These are phyloP conservation scores for Philypnodon macrostomus DNA, from an alignment of 2,797 vertebrate species.

Conservation along the genomic window DNA sequence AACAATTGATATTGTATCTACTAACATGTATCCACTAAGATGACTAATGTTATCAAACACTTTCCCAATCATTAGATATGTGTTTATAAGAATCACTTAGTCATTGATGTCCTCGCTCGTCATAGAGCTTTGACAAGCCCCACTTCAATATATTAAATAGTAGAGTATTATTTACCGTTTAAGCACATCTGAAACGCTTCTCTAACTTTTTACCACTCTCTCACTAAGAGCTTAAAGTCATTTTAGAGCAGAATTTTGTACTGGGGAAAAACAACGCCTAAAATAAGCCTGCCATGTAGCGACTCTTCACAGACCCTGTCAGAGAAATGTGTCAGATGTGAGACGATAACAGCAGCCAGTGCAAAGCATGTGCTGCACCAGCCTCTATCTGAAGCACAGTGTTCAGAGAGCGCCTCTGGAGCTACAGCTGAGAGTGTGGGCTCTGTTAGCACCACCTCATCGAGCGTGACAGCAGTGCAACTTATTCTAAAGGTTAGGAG, in stretches of 20 bases:
- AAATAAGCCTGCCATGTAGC: constrained; percentile 4
- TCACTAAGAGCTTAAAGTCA: constrained; percentile 12
- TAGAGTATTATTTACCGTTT: constrained; percentile 37
- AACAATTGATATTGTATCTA: no score
- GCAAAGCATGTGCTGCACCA: constrained; percentile 7
- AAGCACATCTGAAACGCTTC: constrained; percentile 14
- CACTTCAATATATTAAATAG: constrained; percentile 43
- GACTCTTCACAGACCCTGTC: constrained; percentile 4
- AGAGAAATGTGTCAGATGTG: constrained; percentile 6
- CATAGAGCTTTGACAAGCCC: no score
- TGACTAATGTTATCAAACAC: no score
- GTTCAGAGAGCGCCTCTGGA: constrained; percentile 3
- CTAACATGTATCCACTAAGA: no score
- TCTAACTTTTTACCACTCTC: constrained; percentile 7
- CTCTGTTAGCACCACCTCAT: constrained; percentile 31
- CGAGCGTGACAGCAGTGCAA: constrained; percentile 29
- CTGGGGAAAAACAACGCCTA: background rate
- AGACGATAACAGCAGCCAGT: constrained; percentile 21
- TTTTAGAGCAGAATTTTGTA: background rate
- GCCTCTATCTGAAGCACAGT: constrained; percentile 10
- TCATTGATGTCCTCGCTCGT: no score
- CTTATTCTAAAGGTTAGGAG: constrained; percentile 23
- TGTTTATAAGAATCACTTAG: no score
- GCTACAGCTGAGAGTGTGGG: constrained; percentile 10
- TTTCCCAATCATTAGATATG: no score